A percentile compares a stretch with the other conserved stretches of the same genome.
Conservation (phyloP, 2,797 vertebrate genomes). For the Hemibagrus guttatus region DNA sequence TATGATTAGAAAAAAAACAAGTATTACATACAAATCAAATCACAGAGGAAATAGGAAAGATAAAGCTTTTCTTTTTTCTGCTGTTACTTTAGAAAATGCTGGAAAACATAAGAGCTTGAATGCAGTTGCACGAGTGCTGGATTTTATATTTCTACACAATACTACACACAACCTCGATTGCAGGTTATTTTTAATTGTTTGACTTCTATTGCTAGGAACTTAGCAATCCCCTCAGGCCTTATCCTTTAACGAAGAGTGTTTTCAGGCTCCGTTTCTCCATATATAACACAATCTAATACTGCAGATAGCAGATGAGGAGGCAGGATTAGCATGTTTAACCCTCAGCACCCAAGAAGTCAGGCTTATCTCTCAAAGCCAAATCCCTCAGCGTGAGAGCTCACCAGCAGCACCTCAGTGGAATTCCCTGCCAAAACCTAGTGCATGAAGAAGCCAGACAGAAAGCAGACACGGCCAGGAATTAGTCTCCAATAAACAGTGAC, state of each 20-base stretch:
- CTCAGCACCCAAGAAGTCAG: conserved; percentile 17
- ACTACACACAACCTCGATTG: neutral
- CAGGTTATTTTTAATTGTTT: neutral
- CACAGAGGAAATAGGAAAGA: neutral
- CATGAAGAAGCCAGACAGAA: conserved; percentile 28
- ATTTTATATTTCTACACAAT: neutral
- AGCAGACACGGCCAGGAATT: conserved; percentile 51
- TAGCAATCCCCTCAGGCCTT: neutral
- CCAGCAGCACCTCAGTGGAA: conserved; percentile 19
- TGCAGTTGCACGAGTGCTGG: neutral
- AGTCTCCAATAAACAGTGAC: conserved; percentile 47
- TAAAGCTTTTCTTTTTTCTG: too few species aligned
- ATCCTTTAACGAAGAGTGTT: neutral
- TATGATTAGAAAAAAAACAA: neutral
- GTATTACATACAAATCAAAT: neutral
- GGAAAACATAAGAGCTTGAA: neutral
- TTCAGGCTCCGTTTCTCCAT: neutral
- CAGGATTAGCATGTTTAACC: conserved; percentile 26
- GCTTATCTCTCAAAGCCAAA: conserved; percentile 33
- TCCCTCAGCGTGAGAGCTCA: conserved; percentile 29
- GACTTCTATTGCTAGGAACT: neutral
- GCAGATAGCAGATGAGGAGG: neutral
- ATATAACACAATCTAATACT: neutral
- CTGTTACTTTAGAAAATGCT: neutral
- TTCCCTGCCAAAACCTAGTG: conserved; percentile 13